These are phyloP conservation scores for Lepisosteus osseus DNA, from an alignment of 2,113 vertebrate genomes.

Conservation along the genomic window DNA sequence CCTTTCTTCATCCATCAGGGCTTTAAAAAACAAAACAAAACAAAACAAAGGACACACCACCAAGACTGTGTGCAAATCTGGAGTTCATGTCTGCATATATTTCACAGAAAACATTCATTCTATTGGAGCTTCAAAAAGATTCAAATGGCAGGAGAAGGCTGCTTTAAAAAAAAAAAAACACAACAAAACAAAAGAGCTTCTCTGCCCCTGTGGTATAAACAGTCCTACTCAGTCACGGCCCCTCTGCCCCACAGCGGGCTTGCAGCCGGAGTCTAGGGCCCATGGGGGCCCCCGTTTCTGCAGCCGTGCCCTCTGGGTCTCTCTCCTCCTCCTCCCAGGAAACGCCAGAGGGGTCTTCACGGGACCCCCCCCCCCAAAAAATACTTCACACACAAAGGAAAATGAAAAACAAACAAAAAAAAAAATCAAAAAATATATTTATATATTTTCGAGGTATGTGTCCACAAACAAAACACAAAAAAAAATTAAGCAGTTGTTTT, in stretches of 20 bases:
- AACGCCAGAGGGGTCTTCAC: neutral
- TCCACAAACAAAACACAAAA: constrained; percentile 48
- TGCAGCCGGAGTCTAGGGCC: neutral
- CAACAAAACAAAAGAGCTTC: constrained; percentile 20
- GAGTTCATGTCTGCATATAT: constrained; percentile 65
- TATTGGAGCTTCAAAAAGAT: constrained; percentile 46
- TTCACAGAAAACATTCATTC: constrained; percentile 58
- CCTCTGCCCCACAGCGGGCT: neutral
- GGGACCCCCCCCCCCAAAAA: constrained; percentile 8
- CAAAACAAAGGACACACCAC: constrained; percentile 30
- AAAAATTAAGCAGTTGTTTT: constrained; percentile 38
- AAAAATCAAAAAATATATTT: constrained; percentile 71
- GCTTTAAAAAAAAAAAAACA: neutral
- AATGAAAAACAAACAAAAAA: constrained; percentile 42
- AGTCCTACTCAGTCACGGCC: neutral
- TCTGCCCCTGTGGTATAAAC: neutral
- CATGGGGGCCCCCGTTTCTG: constrained; percentile 10
- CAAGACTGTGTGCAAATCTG: constrained; percentile 10
- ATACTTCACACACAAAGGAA: constrained; percentile 29
- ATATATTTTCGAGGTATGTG: constrained; percentile 74
- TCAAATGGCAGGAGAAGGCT: constrained; percentile 37
- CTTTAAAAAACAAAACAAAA: too few species aligned
- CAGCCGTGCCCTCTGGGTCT: neutral
- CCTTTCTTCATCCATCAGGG: neutral
- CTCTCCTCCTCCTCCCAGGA: constrained; percentile 6